Evolutionary conservation across 2,113 vertebrate genomes (phyloP), one percentile per base, ranked within the genome.

Genomic region (Redunca redunca): DNA sequence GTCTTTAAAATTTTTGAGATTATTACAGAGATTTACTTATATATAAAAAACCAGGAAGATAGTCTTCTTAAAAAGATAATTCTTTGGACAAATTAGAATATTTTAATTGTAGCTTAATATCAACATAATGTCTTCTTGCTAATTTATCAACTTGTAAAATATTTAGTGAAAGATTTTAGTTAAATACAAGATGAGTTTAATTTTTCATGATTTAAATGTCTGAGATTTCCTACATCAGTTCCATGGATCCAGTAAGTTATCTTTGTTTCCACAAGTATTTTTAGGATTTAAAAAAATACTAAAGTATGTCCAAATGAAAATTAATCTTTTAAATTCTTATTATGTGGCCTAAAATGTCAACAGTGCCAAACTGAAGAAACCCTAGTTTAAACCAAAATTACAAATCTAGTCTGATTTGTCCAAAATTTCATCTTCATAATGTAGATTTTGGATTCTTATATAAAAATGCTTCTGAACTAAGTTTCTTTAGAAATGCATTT

Each of bases 51-150:
- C 23, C 4, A 53, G 4, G 12, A 62, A 87, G 3, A 57, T 80
- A 62, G 33, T 93, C 13, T 85, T 90, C 25, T 91, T 90, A 40
- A 90, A 50, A 77, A 83, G 30, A 10, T 4, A 83, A 81, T 92
- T 58, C 15, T 58, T 89, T 94, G 43, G 36, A 60, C 14, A 94
- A 87, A 62, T 78, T 43, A 86, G 21, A 90, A 3, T 60, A 60
- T 92, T 62, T 81, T 86, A 88, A 93, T 95, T 94, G 17, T 95
- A 95, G 46, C 40, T 96, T 95, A 48, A 92, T 67, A 82, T 94
- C 33, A 87, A 84, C 13, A 50, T 26, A 46, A n/a, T 81, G 11
- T 91, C 12, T 88, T 67, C 87, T 48, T 81, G 36, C 17, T 96
- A 67, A 94, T 87, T 87, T 88, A 67, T 57, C 10, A 89, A 93